A percentile compares a stretch with the other conserved stretches of the same genome.
These are phyloP conservation scores for Mustela nigripes DNA, from an alignment of 2,113 vertebrate genomes.

Conservation along the genomic window DNA sequence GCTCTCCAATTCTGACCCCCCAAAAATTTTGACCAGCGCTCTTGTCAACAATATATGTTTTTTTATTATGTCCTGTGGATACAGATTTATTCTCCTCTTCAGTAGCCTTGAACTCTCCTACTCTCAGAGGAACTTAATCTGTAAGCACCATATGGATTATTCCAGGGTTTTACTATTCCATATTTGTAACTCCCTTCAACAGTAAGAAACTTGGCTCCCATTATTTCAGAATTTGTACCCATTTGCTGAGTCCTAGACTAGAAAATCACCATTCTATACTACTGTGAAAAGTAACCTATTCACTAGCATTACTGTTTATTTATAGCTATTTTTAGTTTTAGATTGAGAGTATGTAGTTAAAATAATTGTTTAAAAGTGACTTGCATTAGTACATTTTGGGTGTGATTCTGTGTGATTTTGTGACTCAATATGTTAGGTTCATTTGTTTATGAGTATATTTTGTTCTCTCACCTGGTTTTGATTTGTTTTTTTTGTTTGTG, in stretches of 20 bases:
- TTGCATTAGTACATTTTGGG: not conserved
- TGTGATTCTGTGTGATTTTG: conserved; percentile 22
- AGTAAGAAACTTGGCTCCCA: not conserved
- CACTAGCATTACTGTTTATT: not conserved
- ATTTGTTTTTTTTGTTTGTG: not conserved
- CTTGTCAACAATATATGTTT: not conserved
- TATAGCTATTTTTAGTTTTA: conserved; percentile 13
- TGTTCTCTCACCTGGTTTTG: not conserved
- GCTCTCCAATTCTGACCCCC: conserved; percentile 5
- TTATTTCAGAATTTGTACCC: not conserved
- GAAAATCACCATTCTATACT: not conserved
- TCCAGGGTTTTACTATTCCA: not conserved
- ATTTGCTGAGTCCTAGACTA: not conserved
- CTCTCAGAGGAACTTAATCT: conserved; percentile 31
- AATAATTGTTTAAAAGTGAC: not conserved
- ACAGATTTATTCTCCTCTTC: not conserved
- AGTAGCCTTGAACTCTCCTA: conserved; percentile 23
- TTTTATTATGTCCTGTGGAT: not conserved
- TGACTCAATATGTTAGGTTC: conserved; percentile 9
- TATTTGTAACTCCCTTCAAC: not conserved
- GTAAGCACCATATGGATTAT: not conserved
- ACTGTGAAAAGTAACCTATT: not conserved
- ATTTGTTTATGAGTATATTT: conserved; percentile 26
- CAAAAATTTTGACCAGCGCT: not conserved
- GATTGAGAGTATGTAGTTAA: not conserved